Evolutionary conservation across 2,113 vertebrate genomes (phyloP), one percentile per base, ranked within the genome.

Genomic region (Chauna torquata): DNA sequence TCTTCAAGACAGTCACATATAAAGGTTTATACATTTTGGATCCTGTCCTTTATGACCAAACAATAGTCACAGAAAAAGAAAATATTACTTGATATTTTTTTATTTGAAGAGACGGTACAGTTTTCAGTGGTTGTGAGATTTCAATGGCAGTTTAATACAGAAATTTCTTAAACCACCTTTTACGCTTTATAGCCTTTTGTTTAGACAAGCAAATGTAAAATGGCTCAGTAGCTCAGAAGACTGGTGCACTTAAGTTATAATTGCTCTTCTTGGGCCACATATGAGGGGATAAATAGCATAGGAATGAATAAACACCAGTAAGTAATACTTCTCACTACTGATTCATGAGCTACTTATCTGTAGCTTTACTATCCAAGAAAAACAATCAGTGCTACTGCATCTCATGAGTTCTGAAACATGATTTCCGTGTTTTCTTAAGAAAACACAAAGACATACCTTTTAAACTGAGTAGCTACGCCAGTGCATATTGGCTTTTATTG

Each of bases 311-410:
- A 92, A 78, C 68, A 78, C 5, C 16, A 65, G 42, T n/a, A 76
- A 80, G 61, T 52, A 77, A 79, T 94, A 61, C 52, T 93, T 88
- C 22, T 57, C 86, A 17, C 24, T 66, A 54, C 25, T 87, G 82
- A 95, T 88, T 95, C 70, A 88, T 16, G 64, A 90, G 68, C 49
- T 93, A 66, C 65, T 87, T 76, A 69, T 32, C 76, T 79, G 28
- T 38, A 86, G 38, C 24, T 54, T 74, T 58, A 22, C 11, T 30
- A 32, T 36, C 42, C 69, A 94, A 86, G 69, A 79, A 86, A 95
- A 95, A 84, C 40, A 90, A 38, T 44, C 34, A 59, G 28, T 75
- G 36, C 28, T 59, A 75, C 64, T 76, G 11, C 61, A 58, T 3
- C 11, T 45, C 6, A 11, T 38, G 42, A 80, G 50, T 93, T 74